Conservation (phyloP, 2,888 invertebrate genomes). For the Lepidonotus clava region DNA sequence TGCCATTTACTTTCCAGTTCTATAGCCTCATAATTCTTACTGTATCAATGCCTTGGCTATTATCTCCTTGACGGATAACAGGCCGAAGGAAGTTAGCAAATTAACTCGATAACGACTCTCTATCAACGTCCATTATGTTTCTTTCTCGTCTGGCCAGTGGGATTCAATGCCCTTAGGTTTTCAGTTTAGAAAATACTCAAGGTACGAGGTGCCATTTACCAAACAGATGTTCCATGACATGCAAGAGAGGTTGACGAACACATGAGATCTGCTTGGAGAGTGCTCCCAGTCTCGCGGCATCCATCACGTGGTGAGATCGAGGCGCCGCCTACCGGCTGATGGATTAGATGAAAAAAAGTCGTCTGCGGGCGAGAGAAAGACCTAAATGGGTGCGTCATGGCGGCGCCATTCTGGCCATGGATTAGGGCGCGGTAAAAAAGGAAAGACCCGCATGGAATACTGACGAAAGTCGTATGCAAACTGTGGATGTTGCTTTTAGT, state of each 20-base stretch:
- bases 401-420: not conserved
- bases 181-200: constrained; percentile 22
- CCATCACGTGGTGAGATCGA: not conserved
- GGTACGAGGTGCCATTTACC: constrained; percentile 1
- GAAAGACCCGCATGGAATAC: constrained; percentile 6
- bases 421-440: not conserved
- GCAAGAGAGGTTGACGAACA: too few species aligned
- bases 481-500: too few species aligned
- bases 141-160: not conserved
- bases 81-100: constrained; percentile 5
- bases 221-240: constrained; percentile 1
- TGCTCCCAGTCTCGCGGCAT: not conserved
- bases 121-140: constrained; percentile 28
- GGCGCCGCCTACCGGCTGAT: constrained; percentile 22
- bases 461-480: too few species aligned
- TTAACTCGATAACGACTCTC: constrained; percentile 31
- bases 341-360: constrained; percentile 19
- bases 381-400: constrained; percentile 38
- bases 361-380: not conserved
- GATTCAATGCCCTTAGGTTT: not conserved
- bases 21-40: too few species aligned
- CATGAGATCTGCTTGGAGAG: not conserved
- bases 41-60: not conserved
- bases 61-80: constrained; percentile 2
- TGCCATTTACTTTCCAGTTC: too few species aligned